Percentiles rank a stretch among this genome's conserved stretches.
Conservation (phyloP, 2,797 vertebrate species). For the Mus caroli region DNA sequence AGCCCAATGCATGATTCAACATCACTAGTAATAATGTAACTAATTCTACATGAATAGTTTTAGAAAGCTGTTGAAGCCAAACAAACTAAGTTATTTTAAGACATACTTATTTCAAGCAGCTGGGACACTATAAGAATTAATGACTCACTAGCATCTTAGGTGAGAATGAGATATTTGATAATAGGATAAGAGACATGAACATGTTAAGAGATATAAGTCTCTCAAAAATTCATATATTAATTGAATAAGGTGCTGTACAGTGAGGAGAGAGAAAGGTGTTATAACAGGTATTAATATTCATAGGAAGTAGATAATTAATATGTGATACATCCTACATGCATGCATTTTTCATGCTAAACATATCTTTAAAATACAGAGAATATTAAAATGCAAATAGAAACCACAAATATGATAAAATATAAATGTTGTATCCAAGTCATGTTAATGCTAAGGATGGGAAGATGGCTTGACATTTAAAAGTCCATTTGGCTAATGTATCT, state of each 20-base stretch:
- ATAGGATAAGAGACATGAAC: not conserved
- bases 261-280: not conserved
- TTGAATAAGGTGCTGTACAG: not conserved
- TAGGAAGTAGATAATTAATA: not conserved
- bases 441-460: not conserved
- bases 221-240: not conserved
- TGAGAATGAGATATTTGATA: not conserved
- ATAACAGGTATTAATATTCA: not conserved
- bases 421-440: not conserved
- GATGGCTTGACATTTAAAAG: not conserved
- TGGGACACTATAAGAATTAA: not conserved
- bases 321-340: not conserved
- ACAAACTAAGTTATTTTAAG: not conserved
- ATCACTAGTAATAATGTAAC: not conserved
- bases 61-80: not conserved
- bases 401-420: not conserved
- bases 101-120: not conserved
- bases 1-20: not conserved
- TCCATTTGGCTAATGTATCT: not conserved
- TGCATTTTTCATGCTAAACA: slow-evolving; percentile 1
- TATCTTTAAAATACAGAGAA: not conserved
- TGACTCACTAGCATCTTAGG: not conserved
- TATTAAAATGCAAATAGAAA: not conserved
- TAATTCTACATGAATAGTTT: not conserved
- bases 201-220: not conserved